phyloP scores from a whole-genome alignment of 2,113 vertebrate species.

The Tinamus guttatus region DNA sequence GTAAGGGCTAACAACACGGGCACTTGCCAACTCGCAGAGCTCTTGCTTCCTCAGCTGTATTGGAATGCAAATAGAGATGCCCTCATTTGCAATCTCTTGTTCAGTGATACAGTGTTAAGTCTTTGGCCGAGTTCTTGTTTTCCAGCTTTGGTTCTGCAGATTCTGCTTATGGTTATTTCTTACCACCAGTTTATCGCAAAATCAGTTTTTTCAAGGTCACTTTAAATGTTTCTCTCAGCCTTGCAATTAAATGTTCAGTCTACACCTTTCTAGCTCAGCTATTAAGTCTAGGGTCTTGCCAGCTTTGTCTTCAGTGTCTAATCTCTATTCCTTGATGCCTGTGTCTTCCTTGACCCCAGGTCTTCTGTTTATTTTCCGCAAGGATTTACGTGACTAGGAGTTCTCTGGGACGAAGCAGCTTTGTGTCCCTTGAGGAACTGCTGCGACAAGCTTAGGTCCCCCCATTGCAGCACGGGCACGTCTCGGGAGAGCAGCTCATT shows the following conservation, averaged over 20 bases:
- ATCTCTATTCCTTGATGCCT: background rate
- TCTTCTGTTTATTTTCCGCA: background rate
- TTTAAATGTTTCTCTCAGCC: background rate
- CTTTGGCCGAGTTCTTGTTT: background rate
- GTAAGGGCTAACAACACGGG: background rate
- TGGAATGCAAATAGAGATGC: background rate
- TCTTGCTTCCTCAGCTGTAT: background rate
- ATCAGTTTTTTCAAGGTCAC: background rate
- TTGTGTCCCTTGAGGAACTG: background rate
- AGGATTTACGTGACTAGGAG: slow-evolving; percentile 8
- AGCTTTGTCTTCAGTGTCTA: background rate
- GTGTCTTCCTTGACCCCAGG: background rate
- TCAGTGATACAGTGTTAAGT: background rate
- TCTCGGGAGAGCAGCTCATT: background rate
- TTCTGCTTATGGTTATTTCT: background rate
- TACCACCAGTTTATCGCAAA: background rate
- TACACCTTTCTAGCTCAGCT: background rate
- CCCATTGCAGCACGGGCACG: background rate
- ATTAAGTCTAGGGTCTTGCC: background rate
- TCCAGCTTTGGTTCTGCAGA: background rate
- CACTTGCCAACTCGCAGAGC: background rate
- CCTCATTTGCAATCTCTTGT: background rate
- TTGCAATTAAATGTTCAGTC: background rate
- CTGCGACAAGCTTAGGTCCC: background rate
- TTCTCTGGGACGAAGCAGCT: background rate